Percentiles rank a stretch among this genome's conserved stretches.
Conservation (phyloP, 2,888 invertebrate species). For the Lapara coniferarum region DNA sequence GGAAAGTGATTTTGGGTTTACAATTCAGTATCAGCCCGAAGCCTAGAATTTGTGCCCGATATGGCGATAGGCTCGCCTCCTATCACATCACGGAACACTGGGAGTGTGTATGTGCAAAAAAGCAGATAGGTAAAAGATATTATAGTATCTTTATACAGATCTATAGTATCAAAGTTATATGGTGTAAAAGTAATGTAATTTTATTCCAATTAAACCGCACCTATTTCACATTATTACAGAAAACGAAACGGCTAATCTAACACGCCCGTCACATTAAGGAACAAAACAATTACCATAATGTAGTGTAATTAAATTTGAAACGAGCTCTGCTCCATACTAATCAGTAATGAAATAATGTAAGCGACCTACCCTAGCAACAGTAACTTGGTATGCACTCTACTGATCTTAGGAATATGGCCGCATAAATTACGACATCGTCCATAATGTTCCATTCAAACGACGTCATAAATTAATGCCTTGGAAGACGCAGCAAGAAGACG, state of each 20-base stretch:
- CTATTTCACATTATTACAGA: not conserved
- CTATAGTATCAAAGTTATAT: no score
- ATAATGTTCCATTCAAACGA: slow-evolving; percentile 39
- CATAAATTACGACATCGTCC: slow-evolving; percentile 30
- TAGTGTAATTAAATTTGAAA: slow-evolving; percentile 12
- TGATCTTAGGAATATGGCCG: slow-evolving; percentile 25
- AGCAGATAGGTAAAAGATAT: no score
- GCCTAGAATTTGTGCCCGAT: no score
- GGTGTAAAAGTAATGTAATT: not conserved
- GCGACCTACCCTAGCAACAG: not conserved
- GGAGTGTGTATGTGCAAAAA: no score
- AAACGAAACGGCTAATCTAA: not conserved
- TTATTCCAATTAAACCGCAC: not conserved
- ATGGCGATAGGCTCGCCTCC: no score
- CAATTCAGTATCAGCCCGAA: no score
- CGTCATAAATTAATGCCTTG: slow-evolving; percentile 39
- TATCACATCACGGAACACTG: no score
- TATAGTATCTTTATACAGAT: no score
- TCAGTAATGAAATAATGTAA: slow-evolving; percentile 1
- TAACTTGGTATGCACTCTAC: slow-evolving; percentile 17
- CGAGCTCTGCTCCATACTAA: slow-evolving; percentile 5
- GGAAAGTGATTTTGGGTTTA: no score
- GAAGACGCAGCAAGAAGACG: slow-evolving; percentile 34
- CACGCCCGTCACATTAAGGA: not conserved
- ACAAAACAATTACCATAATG: slow-evolving; percentile 15